These are phyloP conservation scores for Ditylenchus weischeri DNA, from an alignment of 2,888 invertebrate genomes.

Conservation along the genomic window DNA sequence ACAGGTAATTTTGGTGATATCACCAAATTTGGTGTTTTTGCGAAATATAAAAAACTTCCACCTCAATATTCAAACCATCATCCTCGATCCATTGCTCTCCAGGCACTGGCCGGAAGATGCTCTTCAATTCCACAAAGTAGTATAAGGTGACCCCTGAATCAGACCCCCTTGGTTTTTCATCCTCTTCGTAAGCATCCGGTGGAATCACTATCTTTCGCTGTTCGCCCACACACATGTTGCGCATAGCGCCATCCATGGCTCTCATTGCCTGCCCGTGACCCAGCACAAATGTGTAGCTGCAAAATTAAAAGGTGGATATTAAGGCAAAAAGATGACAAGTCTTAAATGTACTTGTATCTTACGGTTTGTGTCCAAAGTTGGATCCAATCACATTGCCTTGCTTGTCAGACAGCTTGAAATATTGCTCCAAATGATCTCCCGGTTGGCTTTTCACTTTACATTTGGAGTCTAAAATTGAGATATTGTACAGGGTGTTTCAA, in stretches of 20 bases:
- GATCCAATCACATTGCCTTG: slow-evolving; percentile 55
- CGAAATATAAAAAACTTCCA: no score
- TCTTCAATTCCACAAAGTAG: slow-evolving; percentile 58
- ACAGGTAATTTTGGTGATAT: no score
- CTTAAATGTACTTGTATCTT: slow-evolving; percentile 16
- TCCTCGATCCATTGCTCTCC: slow-evolving; percentile 56
- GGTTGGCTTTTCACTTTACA: slow-evolving; percentile 51
- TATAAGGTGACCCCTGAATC: slow-evolving; percentile 49
- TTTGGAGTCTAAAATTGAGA: slow-evolving; percentile 42
- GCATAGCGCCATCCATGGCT: slow-evolving; percentile 51
- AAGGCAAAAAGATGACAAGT: slow-evolving; percentile 7
- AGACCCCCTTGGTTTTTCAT: slow-evolving; percentile 42
- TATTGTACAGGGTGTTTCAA: no score
- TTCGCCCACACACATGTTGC: slow-evolving; percentile 41
- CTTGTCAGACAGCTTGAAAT: slow-evolving; percentile 53
- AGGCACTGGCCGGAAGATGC: slow-evolving; percentile 55
- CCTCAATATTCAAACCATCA: slow-evolving; percentile 52
- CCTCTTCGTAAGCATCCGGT: slow-evolving; percentile 50
- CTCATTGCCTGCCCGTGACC: slow-evolving; percentile 52
- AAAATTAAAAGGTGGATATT: slow-evolving; percentile 5
- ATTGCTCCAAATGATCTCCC: slow-evolving; percentile 56
- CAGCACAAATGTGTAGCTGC: slow-evolving; percentile 48
- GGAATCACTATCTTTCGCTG: slow-evolving; percentile 34
- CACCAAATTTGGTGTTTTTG: no score
- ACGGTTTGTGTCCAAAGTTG: slow-evolving; percentile 55